phyloP scores from a whole-genome alignment of 2,113 vertebrate genomes.

The Baryphthengus martii region DNA sequence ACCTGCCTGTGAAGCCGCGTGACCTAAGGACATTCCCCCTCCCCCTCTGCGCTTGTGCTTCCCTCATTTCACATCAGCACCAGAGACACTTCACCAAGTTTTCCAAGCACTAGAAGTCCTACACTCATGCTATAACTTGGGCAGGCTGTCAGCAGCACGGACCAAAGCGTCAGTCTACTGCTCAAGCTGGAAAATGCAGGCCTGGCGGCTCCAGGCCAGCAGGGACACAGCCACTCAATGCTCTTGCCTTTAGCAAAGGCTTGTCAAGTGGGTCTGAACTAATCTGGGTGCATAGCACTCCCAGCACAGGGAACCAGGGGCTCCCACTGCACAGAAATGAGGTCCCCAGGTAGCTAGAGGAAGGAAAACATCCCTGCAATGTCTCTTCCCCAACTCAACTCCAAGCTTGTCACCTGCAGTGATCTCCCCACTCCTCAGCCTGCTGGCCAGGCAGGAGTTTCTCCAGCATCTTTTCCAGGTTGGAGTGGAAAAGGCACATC shows the following conservation, averaged over 20 bases:
- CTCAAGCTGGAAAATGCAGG: neutral
- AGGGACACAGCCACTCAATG: neutral
- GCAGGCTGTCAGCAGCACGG: fast-evolving
- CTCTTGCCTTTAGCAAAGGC: neutral
- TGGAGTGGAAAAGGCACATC: neutral
- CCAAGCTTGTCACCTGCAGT: neutral
- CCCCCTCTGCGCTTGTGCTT: neutral
- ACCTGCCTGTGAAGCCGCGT: neutral
- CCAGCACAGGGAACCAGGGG: neutral
- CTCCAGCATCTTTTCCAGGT: neutral
- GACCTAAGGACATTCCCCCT: conserved; percentile 33
- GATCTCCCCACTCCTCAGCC: neutral
- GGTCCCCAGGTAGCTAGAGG: fast-evolving
- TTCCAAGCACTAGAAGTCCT: neutral
- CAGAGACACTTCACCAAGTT: neutral
- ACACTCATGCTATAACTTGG: neutral
- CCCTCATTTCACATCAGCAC: neutral
- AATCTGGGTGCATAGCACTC: neutral
- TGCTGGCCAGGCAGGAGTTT: neutral
- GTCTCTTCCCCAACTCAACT: neutral
- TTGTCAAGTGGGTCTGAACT: neutral
- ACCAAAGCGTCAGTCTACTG: neutral
- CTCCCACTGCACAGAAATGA: neutral
- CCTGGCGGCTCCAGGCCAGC: neutral
- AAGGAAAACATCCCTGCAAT: neutral